Percentiles rank a stretch among this genome's conserved stretches.
phyloP scores from a whole-genome alignment of 2,888 invertebrate genomes.

The Panzeria rudis region DNA sequence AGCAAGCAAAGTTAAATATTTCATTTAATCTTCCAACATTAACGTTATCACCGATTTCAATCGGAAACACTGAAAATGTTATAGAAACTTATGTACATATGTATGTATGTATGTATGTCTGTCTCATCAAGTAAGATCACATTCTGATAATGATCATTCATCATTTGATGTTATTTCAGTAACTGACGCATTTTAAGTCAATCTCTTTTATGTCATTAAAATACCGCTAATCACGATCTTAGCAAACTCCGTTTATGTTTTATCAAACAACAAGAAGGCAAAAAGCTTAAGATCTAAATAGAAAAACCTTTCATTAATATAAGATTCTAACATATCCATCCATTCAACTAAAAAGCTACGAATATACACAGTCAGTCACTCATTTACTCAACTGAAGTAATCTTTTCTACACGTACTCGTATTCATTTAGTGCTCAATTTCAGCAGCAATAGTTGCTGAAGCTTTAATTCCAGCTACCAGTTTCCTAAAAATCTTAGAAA shows the following conservation, averaged over 20 bases:
- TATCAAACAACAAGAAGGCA: neutral
- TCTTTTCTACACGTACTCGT: neutral
- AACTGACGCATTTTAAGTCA: slow-evolving; percentile 64
- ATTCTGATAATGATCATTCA: slow-evolving; percentile 63
- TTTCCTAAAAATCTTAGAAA: slow-evolving; percentile 25
- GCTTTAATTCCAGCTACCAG: slow-evolving; percentile 41
- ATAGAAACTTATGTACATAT: slow-evolving; percentile 26
- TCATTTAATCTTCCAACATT: neutral
- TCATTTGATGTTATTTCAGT: slow-evolving; percentile 41
- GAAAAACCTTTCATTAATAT: slow-evolving; percentile 61
- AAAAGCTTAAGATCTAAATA: slow-evolving; percentile 20
- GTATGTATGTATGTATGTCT: too few species aligned
- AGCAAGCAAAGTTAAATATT: too few species aligned
- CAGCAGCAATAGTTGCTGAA: slow-evolving; percentile 11
- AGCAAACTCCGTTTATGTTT: slow-evolving; percentile 38
- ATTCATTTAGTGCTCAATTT: slow-evolving; percentile 46
- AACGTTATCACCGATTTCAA: slow-evolving; percentile 33
- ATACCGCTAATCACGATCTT: slow-evolving; percentile 75
- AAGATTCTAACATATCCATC: slow-evolving; percentile 60
- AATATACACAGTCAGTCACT: neutral
- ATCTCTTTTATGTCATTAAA: slow-evolving; percentile 64
- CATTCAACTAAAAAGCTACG: slow-evolving; percentile 20
- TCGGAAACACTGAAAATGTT: neutral
- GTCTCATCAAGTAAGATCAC: slow-evolving; percentile 59
- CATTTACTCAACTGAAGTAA: slow-evolving; percentile 38